Base-by-base conservation (phyloP, 2,797 vertebrate genomes). In the Myotis pilosus region DNA sequence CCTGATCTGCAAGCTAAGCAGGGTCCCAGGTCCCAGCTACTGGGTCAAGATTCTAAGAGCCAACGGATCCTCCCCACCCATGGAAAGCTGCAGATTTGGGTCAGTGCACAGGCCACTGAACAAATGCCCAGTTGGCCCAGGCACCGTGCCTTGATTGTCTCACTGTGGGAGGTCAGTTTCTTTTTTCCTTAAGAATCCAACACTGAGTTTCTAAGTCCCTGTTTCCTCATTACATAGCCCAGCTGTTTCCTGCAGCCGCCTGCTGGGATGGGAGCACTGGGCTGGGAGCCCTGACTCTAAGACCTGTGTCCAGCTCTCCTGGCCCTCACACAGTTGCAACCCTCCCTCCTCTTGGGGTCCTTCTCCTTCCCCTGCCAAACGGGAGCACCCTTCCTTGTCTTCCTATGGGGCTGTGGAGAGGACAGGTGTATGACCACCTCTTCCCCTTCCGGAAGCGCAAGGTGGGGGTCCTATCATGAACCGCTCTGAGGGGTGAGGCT, bases 131-230 rank as follows among this genome's bases (percentile, higher is more conserved):
- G 41, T 64, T 11, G 44, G 82, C 91, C 87, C 5, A 0, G 17
- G 69, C 83, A 49, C 93, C 83, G 64, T 1, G 25, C 86, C 92
- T 81, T 20, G 44, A 91, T 76, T n/a, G 9, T 38, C 84, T 72
- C 94, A 36, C 74, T 16, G 85, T 97, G 95, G 96, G 96, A 97
- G 96, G 93, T 92, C 96, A 95, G 81, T 87, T 90, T 91, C 74
- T 89, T 90, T 78, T 95, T 76, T 60, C 53, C 75, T 89, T 49
- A 60, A 95, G 71, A 95, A 78, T 85, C 88, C 86, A 89, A 23
- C 62, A 38, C 1, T 51, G 69, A 83, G n/a, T 88, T 91, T 94
- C 93, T 64, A 55, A 74, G 83, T 86, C 81, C 57, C 16, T 82
- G 36, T 87, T 71, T 92, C 76, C 81, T 87, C 72, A 47, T 93